Evolutionary conservation across 2,888 invertebrate genomes (phyloP), one percentile per base, ranked within the genome.

Genomic region (Eupeodes luniger): DNA sequence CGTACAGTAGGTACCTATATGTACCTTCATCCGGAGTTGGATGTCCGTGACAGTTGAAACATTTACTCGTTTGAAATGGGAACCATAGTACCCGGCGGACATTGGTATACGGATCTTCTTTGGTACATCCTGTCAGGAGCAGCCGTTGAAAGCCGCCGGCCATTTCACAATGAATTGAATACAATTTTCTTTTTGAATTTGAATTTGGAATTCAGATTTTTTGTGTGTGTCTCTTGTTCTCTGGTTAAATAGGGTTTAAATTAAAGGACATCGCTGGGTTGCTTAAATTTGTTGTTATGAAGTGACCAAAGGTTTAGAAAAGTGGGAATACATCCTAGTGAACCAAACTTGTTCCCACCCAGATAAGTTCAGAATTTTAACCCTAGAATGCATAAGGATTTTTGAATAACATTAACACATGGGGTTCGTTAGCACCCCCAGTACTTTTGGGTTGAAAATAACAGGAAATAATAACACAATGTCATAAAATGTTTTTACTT

Each of bases 161-260:
- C 88, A 90, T 90, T 90, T 85, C 79, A 82, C 88, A 81, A 89
- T 89, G 89, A 89, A 90, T 90, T 90, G 89, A 89, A 90, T 89
- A 90, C 86, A 89, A 90, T 89, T 89, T 90, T 90, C 77, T 62
- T 86, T 86, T 74, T 64, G 76, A 82, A 81, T 85, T 85, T 51
- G 66, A 19, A 86, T 82, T 86, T 78, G 40, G 36, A 81, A 72
- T 77, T 70, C 59, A n/a, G 34, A 34, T 51, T 67, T 55, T 57
- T 19, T 53, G 7, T 55, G 14, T 55, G 10, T 34, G 40, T 59
- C 57, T 34, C 77, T 78, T 67, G 16, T 53, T 49, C 51, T 47
- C 5, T 59, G 14, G 10, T 19, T 57, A 6, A 27, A 14, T 70
- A 14, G 55, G 40, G 12, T 44, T 44, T 7, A 12, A 14, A 14